Conservation (phyloP, 2,113 vertebrate genomes). For the Castor canadensis region DNA sequence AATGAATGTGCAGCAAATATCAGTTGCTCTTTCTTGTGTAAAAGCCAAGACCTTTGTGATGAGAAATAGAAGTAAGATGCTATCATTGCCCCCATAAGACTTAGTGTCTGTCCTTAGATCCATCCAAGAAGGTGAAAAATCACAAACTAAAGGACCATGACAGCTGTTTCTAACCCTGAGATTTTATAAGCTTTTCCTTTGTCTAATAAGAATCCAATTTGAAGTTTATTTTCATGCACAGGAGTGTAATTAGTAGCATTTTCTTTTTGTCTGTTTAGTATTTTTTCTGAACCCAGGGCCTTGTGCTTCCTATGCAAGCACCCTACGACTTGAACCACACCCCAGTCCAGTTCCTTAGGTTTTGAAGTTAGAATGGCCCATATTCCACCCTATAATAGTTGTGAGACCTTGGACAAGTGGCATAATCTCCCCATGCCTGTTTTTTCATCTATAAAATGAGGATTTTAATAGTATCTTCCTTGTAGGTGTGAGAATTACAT, state of each 20-base stretch:
- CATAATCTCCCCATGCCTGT: background rate
- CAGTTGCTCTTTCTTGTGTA: background rate
- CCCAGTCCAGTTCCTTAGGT: background rate
- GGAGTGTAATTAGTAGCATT: background rate
- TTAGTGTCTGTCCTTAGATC: background rate
- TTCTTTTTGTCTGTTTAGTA: no score
- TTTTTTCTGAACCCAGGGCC: no score
- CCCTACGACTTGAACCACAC: no score
- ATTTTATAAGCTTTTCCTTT: background rate
- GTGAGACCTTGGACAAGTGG: background rate
- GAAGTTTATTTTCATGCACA: slow-evolving; percentile 9
- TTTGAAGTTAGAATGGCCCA: slow-evolving; percentile 36
- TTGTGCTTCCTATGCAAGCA: no score
- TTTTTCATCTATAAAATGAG: slow-evolving; percentile 4
- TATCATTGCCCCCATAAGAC: background rate
- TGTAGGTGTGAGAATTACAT: slow-evolving; percentile 44
- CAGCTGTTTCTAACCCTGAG: background rate
- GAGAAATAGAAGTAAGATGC: background rate
- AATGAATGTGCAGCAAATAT: background rate
- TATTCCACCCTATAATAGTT: background rate
- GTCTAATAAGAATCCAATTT: background rate
- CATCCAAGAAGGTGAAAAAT: background rate
- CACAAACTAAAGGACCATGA: background rate
- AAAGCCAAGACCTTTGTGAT: background rate
- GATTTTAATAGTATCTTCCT: slow-evolving; percentile 11